These are phyloP conservation scores for Diaperis boleti DNA, from an alignment of 2,888 invertebrate species.

Conservation along the genomic window DNA sequence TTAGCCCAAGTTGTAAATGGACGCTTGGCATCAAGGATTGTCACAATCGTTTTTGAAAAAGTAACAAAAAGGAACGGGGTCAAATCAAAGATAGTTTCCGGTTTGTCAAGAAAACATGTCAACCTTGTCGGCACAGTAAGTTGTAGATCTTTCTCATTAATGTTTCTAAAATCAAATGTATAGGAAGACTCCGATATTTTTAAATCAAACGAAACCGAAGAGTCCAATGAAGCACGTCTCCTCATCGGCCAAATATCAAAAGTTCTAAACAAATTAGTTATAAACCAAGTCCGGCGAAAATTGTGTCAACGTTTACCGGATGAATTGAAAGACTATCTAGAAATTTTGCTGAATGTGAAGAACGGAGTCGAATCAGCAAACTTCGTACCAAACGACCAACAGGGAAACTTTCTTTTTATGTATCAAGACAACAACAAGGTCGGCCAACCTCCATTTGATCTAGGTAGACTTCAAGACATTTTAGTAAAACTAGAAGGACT, in stretches of 20 bases:
- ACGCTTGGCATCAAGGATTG: constrained; percentile 50
- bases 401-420: constrained; percentile 41
- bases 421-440: constrained; percentile 12
- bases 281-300: constrained; percentile 54
- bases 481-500: constrained; percentile 49
- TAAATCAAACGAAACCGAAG: constrained; percentile 42
- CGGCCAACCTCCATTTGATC: constrained; percentile 8
- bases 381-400: constrained; percentile 49
- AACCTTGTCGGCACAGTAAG: constrained; percentile 25
- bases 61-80: constrained; percentile 46
- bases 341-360: constrained; percentile 33
- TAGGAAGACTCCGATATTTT: constrained; percentile 43
- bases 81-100: constrained; percentile 46
- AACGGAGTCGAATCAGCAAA: constrained; percentile 7
- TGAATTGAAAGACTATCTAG: constrained; percentile 48
- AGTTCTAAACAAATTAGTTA: constrained; percentile 56
- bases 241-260: constrained; percentile 55
- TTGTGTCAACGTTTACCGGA: constrained; percentile 53
- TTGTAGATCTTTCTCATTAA: neutral
- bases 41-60: constrained; percentile 47
- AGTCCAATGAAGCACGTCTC: constrained; percentile 52
- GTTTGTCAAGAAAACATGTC: constrained; percentile 43
- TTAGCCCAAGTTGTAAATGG: constrained; percentile 53
- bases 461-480: constrained; percentile 46
- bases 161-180: constrained; percentile 1